A percentile compares a stretch with the other conserved stretches of the same genome.
These are phyloP conservation scores for Rotaria sp. DNA, from an alignment of 2,888 invertebrate genomes.

Conservation along the genomic window DNA sequence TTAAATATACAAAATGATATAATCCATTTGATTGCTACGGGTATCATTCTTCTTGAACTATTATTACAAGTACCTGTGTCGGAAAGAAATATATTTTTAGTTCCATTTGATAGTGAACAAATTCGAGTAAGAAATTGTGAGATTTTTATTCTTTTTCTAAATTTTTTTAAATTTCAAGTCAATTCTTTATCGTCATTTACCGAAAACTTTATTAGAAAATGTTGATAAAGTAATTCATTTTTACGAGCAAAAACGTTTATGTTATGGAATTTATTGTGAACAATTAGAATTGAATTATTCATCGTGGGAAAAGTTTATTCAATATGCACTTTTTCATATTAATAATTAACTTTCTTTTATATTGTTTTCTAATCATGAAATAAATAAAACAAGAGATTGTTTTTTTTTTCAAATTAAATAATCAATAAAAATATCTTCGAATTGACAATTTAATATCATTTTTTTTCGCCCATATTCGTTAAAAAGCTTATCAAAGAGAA, in stretches of 20 bases:
- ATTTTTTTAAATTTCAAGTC: background rate
- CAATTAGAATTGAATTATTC: background rate
- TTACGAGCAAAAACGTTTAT: background rate
- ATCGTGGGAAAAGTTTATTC: background rate
- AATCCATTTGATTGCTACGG: background rate
- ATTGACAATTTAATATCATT: too few relatives aligned
- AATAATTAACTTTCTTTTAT: background rate
- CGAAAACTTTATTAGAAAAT: background rate
- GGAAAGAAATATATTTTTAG: background rate
- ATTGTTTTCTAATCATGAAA: background rate
- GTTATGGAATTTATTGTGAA: background rate
- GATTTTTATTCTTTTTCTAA: background rate
- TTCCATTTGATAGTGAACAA: background rate
- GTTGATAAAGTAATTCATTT: background rate
- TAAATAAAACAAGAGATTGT: background rate
- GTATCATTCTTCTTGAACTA: background rate
- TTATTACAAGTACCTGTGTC: background rate
- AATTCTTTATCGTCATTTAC: background rate
- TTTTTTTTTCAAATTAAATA: too few relatives aligned
- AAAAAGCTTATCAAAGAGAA: background rate
- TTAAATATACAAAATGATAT: background rate
- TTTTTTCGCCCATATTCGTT: too few relatives aligned
- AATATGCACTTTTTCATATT: background rate
- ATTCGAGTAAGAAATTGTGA: background rate
- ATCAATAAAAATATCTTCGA: too few relatives aligned